Conservation (phyloP, 2,797 vertebrate species). For the Clarias laeviceps region DNA sequence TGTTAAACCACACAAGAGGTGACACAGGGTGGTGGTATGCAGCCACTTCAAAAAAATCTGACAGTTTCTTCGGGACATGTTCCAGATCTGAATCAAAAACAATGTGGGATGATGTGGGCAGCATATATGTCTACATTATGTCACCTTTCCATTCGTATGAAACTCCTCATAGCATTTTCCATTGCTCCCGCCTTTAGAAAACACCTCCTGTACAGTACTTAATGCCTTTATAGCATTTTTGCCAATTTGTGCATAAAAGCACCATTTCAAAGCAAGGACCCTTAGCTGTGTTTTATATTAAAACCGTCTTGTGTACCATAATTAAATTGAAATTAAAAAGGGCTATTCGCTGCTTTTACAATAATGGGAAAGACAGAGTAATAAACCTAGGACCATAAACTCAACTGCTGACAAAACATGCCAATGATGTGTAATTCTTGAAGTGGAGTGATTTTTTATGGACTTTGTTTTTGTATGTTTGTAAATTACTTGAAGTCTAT, state of each 20-base stretch:
- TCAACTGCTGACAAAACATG: background rate
- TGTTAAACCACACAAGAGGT: constrained; percentile 42
- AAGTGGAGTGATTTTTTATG: background rate
- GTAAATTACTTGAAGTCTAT: no score
- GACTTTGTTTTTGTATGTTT: background rate
- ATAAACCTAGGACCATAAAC: background rate
- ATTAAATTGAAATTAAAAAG: background rate
- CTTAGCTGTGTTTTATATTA: background rate
- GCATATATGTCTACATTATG: constrained; percentile 25
- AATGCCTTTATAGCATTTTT: background rate
- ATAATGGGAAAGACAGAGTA: background rate
- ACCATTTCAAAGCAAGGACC: no score
- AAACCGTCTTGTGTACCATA: background rate
- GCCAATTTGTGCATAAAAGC: background rate
- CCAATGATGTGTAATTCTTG: background rate
- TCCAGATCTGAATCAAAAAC: constrained; percentile 67
- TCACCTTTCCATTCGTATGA: constrained; percentile 53
- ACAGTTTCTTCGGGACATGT: constrained; percentile 62
- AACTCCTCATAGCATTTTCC: constrained; percentile 40
- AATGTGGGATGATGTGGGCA: constrained; percentile 42
- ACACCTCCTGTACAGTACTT: background rate
- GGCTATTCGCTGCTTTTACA: background rate
- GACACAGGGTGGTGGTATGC: constrained; percentile 73
- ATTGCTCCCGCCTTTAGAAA: constrained; percentile 39
- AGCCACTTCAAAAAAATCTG: constrained; percentile 71